phyloP scores from a whole-genome alignment of 2,888 invertebrate species.

The Caenorhabditis sp. region DNA sequence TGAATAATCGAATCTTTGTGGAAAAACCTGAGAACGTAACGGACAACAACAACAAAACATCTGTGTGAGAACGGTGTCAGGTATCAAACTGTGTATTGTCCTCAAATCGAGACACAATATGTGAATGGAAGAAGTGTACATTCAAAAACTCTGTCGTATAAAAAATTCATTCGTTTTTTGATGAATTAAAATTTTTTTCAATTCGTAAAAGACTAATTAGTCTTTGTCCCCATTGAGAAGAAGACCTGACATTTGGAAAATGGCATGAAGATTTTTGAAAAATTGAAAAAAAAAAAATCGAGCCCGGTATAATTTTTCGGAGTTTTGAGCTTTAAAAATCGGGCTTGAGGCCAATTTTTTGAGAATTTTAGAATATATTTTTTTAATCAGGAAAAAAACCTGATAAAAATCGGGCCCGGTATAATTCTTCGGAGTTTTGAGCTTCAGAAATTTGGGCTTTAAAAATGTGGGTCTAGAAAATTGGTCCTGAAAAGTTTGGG shows the following conservation, averaged over 20 bases:
- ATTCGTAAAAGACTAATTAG: background rate
- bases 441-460: too few relatives aligned
- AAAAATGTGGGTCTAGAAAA: too few relatives aligned
- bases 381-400: too few relatives aligned
- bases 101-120: background rate
- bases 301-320: too few relatives aligned
- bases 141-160: background rate
- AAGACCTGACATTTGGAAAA: background rate
- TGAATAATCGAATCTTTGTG: background rate
- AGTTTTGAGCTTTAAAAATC: too few relatives aligned
- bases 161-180: background rate
- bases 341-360: too few relatives aligned
- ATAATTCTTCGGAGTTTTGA: too few relatives aligned
- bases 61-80: background rate
- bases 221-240: background rate
- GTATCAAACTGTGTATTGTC: background rate
- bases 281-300: too few relatives aligned
- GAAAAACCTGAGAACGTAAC: background rate
- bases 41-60: background rate
- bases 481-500: too few relatives aligned
- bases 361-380: too few relatives aligned
- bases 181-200: background rate
- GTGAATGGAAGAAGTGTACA: background rate
- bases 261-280: too few relatives aligned
- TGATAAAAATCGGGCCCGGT: too few relatives aligned